Base-by-base conservation (phyloP, 2,888 invertebrate species). In the Gortyna flavago region DNA sequence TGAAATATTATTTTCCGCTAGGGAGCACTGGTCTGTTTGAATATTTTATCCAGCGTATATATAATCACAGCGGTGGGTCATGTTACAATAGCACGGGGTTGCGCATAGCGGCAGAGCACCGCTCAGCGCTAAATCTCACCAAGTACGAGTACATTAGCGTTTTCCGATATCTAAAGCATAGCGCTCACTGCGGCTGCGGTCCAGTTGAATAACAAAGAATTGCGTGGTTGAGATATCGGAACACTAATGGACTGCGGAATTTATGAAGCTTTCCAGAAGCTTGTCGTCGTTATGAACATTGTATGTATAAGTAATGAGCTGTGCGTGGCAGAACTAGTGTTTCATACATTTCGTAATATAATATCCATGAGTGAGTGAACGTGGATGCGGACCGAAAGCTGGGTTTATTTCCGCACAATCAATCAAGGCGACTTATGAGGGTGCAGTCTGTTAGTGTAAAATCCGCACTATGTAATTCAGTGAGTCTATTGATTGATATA, bases 181-280 rank as follows among this genome's bases (percentile, higher is more conserved):
- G 94, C 93, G 92, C 93, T 94, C 93, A 91, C 93, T 88, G 80
- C 89, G 90, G 90, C 89, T 92, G 92, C 92, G 91, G 94, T 94
- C 94, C 93, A 91, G 93, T 93, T 92, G 94, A 95, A 95, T 96
- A 95, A 95, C 95, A 96, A 96, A 96, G 95, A 95, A 95, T 93
- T 94, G 94, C 92, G 94, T 94, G 92, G 91, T 93, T 94, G 92
- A 94, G 94, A 94, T 95, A 95, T 95, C 94, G 94, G 90, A 93
- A 91, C 93, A 90, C 94, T 95, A 96, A 96, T 95, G 95, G 95
- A 94, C 93, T 93, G 87, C 87, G 91, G 93, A 93, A 93, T 95
- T 94, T 95, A 94, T 94, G 91, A 93, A 92, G 92, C 93, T 92
- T 92, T 92, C 90, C 91, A 92, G 80, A 89, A 90, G 86, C 87